Conservation (phyloP, 2,113 vertebrate genomes). For the Merops nubicus region DNA sequence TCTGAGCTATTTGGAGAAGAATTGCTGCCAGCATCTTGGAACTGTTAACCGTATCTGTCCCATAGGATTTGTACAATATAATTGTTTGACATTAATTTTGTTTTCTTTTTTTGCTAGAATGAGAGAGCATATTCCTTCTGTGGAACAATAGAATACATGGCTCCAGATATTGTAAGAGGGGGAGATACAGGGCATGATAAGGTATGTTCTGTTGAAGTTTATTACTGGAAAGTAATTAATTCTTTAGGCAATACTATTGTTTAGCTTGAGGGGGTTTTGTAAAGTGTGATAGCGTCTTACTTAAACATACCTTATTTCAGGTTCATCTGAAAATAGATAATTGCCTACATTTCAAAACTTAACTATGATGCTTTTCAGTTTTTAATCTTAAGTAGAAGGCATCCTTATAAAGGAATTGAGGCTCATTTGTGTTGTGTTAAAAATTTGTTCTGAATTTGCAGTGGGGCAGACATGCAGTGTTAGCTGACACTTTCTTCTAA, state of each 20-base stretch:
- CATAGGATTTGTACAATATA: not conserved
- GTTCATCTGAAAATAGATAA: not conserved
- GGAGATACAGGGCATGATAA: constrained; percentile 95
- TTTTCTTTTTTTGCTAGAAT: constrained; percentile 69
- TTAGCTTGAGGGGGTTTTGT: not conserved
- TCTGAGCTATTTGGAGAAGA: constrained; percentile 63
- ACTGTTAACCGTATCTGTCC: constrained; percentile 40
- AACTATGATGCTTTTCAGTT: not conserved
- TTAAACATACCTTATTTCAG: not conserved
- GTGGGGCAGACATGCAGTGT: not conserved
- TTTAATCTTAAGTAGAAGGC: not conserved
- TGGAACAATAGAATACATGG: constrained; percentile 98
- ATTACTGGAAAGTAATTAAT: not conserved
- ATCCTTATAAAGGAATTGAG: not conserved
- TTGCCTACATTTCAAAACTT: not conserved
- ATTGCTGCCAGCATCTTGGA: constrained; percentile 18
- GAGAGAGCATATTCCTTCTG: constrained; percentile 96
- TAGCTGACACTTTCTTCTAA: not conserved
- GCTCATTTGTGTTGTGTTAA: not conserved
- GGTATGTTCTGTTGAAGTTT: constrained; percentile 72
- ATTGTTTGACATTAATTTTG: not conserved
- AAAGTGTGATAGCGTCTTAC: not conserved
- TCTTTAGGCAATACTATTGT: not conserved
- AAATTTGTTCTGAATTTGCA: not conserved
- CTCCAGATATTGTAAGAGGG: constrained; percentile 95